Conservation (phyloP, 1,140 invertebrate species). For the Drosophila cardini region DNA sequence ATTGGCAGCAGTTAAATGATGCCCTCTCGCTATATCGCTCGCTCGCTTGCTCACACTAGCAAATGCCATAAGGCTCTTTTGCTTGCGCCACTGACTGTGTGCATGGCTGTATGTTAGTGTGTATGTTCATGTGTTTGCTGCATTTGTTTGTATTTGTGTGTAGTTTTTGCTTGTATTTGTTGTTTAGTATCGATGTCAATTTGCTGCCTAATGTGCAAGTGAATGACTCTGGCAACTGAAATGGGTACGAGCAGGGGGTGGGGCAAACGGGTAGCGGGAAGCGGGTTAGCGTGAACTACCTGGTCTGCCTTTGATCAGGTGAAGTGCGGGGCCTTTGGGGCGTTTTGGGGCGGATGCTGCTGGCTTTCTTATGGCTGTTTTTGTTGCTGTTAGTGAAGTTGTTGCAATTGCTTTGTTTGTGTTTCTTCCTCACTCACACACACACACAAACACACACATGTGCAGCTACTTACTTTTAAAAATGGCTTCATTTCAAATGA, state of each 20-base stretch:
- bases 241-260: not conserved
- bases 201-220: constrained; percentile 81
- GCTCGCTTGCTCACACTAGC: constrained; percentile 21
- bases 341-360: constrained; percentile 26
- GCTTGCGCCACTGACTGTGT: not conserved
- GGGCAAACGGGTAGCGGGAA: not conserved
- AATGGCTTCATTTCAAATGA: constrained; percentile 58
- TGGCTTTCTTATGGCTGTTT: constrained; percentile 9
- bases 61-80: constrained; percentile 1
- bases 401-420: constrained; percentile 15
- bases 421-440: not conserved
- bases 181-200: constrained; percentile 76
- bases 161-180: constrained; percentile 24
- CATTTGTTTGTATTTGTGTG: constrained; percentile 16
- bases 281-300: constrained; percentile 8
- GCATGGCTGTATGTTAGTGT: not conserved
- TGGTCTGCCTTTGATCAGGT: not conserved
- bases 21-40: constrained; percentile 43
- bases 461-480: constrained; percentile 36
- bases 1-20: constrained; percentile 84
- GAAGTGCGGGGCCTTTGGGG: constrained; percentile 9
- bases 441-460: not conserved
- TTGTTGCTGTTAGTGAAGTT: constrained; percentile 8
- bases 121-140: not conserved
- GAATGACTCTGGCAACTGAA: constrained; percentile 55